Base-by-base conservation (phyloP, 2,888 invertebrate genomes). In the Dynastes maya region DNA sequence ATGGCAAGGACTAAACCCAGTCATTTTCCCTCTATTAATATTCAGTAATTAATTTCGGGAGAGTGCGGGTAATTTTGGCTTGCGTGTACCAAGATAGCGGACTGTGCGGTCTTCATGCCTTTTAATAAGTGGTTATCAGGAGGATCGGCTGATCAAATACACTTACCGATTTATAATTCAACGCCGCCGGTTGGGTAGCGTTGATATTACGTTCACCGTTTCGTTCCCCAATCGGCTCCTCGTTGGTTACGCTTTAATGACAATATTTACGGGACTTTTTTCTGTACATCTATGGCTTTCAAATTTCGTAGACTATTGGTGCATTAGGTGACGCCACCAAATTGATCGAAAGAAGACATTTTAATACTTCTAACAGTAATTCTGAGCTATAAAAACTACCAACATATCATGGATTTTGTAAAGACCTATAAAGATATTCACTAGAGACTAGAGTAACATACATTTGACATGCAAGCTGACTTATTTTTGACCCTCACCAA, bases 1-100 rank as follows among this genome's bases (percentile, higher is more conserved):
- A 84, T 84, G 84, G 71, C 76, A 71, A 78, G 78, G 76, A 72
- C 85, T 86, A 85, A 86, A 88, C 86, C 87, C 87, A 87, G 87
- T 87, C 87, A 87, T 87, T 88, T 87, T 86, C 86, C 55, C 86
- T 85, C 86, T 87, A 87, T 87, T 88, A 88, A 88, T 88, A 88
- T 88, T 88, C 86, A 86, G 87, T 88, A 88, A 88, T 88, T 88
- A 88, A 88, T 88, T 88, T 85, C 84, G 83, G 85, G 86, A 85
- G 78, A 72, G 72, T 75, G 85, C 84, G 84, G 86, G 85, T 86
- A 86, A 86, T 87, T 87, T 86, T 83, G 84, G 86, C 84, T 87
- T 85, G 87, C 87, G 87, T 87, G 86, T 85, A 84, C 83, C 82
- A 83, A 85, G 85, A 85, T 84, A 84, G 82, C 83, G 84, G 83